Percentiles rank a stretch among this genome's conserved stretches.
These are phyloP conservation scores for Thymelicus lineola DNA, from an alignment of 2,888 invertebrate species.

Conservation along the genomic window DNA sequence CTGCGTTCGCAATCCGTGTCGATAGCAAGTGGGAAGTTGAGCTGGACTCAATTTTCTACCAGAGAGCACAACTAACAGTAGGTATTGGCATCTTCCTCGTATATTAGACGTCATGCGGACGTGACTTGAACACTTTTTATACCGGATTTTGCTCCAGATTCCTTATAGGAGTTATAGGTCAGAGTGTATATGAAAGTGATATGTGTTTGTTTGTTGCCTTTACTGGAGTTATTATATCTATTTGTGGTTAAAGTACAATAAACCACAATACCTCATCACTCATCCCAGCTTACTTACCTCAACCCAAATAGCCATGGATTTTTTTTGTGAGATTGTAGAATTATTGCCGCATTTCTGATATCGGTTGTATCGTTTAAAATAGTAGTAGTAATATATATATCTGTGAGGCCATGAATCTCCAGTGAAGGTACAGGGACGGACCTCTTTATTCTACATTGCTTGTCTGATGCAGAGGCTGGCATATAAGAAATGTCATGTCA, in stretches of 20 bases:
- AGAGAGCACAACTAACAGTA: slow-evolving; percentile 19
- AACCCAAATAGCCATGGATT: no score
- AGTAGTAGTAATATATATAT: no score
- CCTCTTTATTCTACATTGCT: no score
- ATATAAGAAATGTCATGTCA: no score
- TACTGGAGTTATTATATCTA: neutral
- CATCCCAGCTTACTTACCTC: no score
- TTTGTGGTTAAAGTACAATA: neutral
- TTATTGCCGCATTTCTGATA: no score
- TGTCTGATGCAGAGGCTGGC: no score
- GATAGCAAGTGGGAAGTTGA: slow-evolving; percentile 28
- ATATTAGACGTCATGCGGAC: slow-evolving; percentile 28
- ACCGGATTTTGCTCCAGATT: slow-evolving; percentile 8
- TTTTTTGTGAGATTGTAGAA: no score
- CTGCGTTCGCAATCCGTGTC: slow-evolving; percentile 11
- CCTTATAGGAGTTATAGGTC: neutral
- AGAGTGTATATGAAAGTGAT: neutral
- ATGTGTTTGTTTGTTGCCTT: neutral
- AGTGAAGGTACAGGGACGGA: no score
- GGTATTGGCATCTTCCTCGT: slow-evolving; percentile 32
- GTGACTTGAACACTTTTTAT: slow-evolving; percentile 29
- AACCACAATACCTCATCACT: no score
- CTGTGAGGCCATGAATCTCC: no score
- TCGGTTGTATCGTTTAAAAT: no score
- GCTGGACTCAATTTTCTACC: slow-evolving; percentile 33